Conservation (phyloP, 2,888 invertebrate species). For the Dryadula phaetusa region DNA sequence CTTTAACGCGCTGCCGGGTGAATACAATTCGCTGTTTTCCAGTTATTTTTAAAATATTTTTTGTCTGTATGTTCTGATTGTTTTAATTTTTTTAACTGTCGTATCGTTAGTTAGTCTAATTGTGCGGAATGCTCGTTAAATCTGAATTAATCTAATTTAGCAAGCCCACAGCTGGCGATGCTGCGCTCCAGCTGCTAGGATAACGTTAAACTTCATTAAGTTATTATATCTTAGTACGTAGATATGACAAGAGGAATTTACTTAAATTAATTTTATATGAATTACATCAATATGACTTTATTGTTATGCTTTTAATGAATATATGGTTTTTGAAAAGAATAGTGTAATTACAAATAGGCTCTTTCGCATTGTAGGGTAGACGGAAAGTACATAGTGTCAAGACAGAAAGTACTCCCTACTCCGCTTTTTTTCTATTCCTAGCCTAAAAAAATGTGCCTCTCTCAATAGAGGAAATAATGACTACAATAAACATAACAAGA, state of each 20-base stretch:
- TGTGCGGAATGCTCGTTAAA: conserved; percentile 12
- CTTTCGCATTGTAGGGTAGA: no score
- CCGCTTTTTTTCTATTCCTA: no score
- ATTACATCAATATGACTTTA: neutral
- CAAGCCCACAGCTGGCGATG: conserved; percentile 31
- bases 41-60: conserved; percentile 33
- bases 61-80: neutral
- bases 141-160: conserved; percentile 34
- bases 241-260: conserved; percentile 4
- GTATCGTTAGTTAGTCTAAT: conserved; percentile 11
- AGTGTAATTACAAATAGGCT: no score
- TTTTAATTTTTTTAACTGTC: conserved; percentile 17
- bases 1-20: conserved; percentile 58
- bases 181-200: conserved; percentile 30
- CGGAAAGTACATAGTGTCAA: no score
- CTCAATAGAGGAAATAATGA: no score
- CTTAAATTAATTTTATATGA: neutral
- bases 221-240: conserved; percentile 17
- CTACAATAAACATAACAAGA: no score
- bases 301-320: no score
- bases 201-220: conserved; percentile 26
- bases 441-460: no score
- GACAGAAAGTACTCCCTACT: no score
- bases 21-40: conserved; percentile 59
- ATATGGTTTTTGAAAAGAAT: no score